phyloP scores from a whole-genome alignment of 2,888 invertebrate genomes.

The Machimus atricapillus region DNA sequence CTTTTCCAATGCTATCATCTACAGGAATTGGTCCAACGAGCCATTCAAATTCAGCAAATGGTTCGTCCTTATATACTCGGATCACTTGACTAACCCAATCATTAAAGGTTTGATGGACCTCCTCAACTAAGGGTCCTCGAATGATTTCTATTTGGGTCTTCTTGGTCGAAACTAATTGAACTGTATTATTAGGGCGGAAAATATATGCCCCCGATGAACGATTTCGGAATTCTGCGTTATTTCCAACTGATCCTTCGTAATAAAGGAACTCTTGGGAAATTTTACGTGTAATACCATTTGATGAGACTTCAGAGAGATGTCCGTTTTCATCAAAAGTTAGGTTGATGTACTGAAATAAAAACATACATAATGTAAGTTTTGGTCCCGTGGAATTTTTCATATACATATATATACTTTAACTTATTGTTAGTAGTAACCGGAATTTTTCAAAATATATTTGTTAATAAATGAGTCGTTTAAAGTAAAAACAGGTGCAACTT shows the following conservation, averaged over 20 bases:
- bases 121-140: slow-evolving; percentile 72
- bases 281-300: slow-evolving; percentile 52
- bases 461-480: too few species aligned
- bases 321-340: slow-evolving; percentile 50
- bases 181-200: slow-evolving; percentile 71
- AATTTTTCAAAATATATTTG: too few species aligned
- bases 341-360: slow-evolving; percentile 52
- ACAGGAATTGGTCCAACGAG: slow-evolving; percentile 79
- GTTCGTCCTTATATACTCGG: slow-evolving; percentile 70
- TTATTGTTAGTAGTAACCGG: too few species aligned
- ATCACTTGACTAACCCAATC: slow-evolving; percentile 78
- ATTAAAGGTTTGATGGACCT: slow-evolving; percentile 66
- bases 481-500: too few species aligned
- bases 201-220: slow-evolving; percentile 94
- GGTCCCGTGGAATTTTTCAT: too few species aligned
- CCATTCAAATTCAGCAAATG: slow-evolving; percentile 76
- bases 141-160: slow-evolving; percentile 50
- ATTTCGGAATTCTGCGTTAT: slow-evolving; percentile 67
- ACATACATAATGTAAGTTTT: not conserved
- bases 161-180: slow-evolving; percentile 53
- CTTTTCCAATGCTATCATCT: slow-evolving; percentile 75
- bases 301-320: slow-evolving; percentile 42
- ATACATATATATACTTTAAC: too few species aligned
- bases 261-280: slow-evolving; percentile 72
- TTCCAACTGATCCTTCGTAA: slow-evolving; percentile 74